These are phyloP conservation scores for Paramisgurnus dabryanus DNA, from an alignment of 2,113 vertebrate species.

Conservation along the genomic window DNA sequence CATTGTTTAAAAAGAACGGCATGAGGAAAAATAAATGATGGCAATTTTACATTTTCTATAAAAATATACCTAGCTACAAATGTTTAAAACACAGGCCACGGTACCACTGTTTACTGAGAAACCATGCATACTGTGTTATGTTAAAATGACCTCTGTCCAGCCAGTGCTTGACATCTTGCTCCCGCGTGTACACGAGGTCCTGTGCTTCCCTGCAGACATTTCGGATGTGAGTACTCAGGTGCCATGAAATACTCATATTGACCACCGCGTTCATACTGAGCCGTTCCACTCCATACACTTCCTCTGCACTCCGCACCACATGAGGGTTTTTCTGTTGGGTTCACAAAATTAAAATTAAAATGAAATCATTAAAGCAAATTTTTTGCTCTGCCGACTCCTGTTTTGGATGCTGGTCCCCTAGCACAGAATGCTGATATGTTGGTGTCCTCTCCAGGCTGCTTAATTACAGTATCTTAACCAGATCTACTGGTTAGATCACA, in stretches of 20 bases:
- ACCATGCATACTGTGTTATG: neutral
- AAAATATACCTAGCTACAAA: no score
- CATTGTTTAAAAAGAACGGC: no score
- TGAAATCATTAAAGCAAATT: neutral
- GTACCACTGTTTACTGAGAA: neutral
- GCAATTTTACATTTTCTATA: no score
- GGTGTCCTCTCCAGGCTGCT: no score
- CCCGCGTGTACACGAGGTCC: constrained; percentile 87
- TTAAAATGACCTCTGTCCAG: constrained; percentile 71
- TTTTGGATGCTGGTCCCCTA: no score
- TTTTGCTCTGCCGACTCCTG: neutral
- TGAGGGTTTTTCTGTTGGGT: constrained; percentile 87
- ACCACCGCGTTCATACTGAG: constrained; percentile 86
- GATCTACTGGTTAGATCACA: no score
- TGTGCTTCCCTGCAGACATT: constrained; percentile 88
- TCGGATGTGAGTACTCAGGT: constrained; percentile 88
- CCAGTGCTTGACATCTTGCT: constrained; percentile 89
- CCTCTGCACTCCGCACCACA: constrained; percentile 88
- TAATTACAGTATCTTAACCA: no score
- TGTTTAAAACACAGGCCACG: no score
- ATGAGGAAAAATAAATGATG: no score
- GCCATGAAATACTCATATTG: constrained; percentile 85
- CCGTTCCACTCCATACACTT: constrained; percentile 81
- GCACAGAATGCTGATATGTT: no score
- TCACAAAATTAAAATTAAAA: neutral